Evolutionary conservation across 1,140 invertebrate genomes (phyloP), one percentile per base, ranked within the genome.

Genomic region (Diploscapter pachys): DNA sequence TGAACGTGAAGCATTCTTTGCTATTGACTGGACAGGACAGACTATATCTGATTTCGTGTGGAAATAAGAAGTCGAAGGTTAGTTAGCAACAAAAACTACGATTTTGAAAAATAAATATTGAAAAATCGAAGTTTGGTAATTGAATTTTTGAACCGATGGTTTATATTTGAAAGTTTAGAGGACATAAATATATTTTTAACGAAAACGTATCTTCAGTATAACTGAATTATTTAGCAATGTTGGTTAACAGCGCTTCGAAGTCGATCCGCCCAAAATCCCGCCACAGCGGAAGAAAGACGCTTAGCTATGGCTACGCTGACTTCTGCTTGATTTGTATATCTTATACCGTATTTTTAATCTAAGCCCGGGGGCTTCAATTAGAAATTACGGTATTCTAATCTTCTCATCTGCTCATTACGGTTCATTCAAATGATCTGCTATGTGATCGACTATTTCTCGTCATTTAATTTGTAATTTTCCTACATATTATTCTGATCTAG

Each of bases 1-100:
- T 66, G 6, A 57, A 59, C 5, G 71, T 72, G 63, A 72, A 72
- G 50, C 49, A 72, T 53, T n/a, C 71, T 5, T 72, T 72, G 61
- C 53, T 52, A n/a, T 52, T 72, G 50, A 63, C 65, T 49, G 61
- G 71, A 6, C 8, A n/a, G 4, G 50, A 68, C 11, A 5, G 71
- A 31, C 71, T 64, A 8, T 72, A 72, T 49, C 50, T 72, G n/a
- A 64, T 72, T 63, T 13, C 62, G 9, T 72, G 71, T 53, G 31
- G 5, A 11, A 63, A 72, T 56, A 62, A 64, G 11, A 72, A 72
- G 71, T 64, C 5, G 9, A 72, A 72, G 61, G 61, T 68, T 53
- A 5, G 66, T 48, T 31, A 31, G 31, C 31, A 31, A 31, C 31
- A 31, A 31, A 31, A 31, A 31, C 31, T 31, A 31, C 31, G 57